Conservation (phyloP, 2,888 invertebrate genomes). For the Aromia moschata region DNA sequence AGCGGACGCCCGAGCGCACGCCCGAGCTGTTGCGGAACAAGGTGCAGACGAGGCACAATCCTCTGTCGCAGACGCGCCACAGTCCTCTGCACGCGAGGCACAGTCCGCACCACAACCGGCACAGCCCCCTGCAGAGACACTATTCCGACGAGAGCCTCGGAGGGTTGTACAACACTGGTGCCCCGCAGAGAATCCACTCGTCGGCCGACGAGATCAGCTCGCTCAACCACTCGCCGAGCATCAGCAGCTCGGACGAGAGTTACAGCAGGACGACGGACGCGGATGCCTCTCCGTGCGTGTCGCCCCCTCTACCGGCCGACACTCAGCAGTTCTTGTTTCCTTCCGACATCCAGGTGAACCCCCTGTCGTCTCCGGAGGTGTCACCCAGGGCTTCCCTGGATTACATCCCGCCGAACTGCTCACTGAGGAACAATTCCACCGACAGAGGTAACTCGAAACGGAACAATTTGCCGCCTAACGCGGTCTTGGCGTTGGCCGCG, state of each 20-base stretch:
- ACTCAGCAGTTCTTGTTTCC: slow-evolving; percentile 71
- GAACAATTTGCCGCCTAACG: slow-evolving; percentile 67
- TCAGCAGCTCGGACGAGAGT: slow-evolving; percentile 86
- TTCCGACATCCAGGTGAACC: slow-evolving; percentile 70
- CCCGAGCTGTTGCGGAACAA: slow-evolving; percentile 57
- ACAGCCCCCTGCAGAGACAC: slow-evolving; percentile 69
- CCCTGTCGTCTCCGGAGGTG: slow-evolving; percentile 53
- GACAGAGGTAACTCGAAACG: slow-evolving; percentile 52
- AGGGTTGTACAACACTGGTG: slow-evolving; percentile 56
- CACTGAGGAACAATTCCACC: slow-evolving; percentile 57
- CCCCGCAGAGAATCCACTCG: slow-evolving; percentile 72
- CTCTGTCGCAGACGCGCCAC: slow-evolving; percentile 48
- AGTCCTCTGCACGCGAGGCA: slow-evolving; percentile 55
- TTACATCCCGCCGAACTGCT: slow-evolving; percentile 65
- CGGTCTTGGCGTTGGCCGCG: slow-evolving; percentile 65
- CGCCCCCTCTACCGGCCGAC: slow-evolving; percentile 61
- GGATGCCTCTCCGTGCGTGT: slow-evolving; percentile 67
- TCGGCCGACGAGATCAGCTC: slow-evolving; percentile 87
- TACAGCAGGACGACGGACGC: slow-evolving; percentile 84
- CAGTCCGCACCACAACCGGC: slow-evolving; percentile 58
- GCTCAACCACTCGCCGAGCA: slow-evolving; percentile 81
- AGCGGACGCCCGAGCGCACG: slow-evolving; percentile 52
- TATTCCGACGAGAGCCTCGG: slow-evolving; percentile 75
- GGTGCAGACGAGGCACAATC: slow-evolving; percentile 56
- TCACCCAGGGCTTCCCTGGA: slow-evolving; percentile 65